These are phyloP conservation scores for Pseudoips prasinana DNA, from an alignment of 2,888 invertebrate species.

Conservation along the genomic window DNA sequence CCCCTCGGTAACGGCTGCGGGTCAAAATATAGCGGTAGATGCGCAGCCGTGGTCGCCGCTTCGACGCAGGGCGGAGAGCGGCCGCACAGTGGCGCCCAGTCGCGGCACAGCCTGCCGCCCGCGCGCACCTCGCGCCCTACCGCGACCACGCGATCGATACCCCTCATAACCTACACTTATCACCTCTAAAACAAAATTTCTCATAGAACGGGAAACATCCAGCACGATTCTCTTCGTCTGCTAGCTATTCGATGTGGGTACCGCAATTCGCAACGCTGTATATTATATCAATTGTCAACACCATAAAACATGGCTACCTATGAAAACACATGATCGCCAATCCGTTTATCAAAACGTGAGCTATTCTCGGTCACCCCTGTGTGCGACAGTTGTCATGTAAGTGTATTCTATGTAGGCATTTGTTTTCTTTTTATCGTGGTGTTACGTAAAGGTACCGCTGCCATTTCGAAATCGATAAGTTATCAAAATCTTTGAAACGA, in stretches of 20 bases:
- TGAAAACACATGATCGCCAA: constrained; percentile 65
- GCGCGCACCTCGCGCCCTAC: constrained; percentile 58
- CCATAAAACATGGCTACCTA: constrained; percentile 58
- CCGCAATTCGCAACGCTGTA: constrained; percentile 42
- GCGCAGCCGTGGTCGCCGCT: constrained; percentile 60
- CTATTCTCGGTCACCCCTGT: constrained; percentile 40
- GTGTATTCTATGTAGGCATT: constrained; percentile 14
- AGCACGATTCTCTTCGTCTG: background rate
- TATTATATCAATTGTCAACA: constrained; percentile 35
- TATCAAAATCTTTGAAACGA: constrained; percentile 37
- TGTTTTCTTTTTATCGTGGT: constrained; percentile 34
- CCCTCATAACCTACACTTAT: constrained; percentile 41
- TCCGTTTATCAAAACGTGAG: constrained; percentile 40
- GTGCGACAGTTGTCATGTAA: constrained; percentile 17
- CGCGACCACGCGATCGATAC: constrained; percentile 66
- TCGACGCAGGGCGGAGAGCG: constrained; percentile 43
- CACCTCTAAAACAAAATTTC: constrained; percentile 23
- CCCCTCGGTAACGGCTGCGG: constrained; percentile 51
- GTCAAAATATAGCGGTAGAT: constrained; percentile 53
- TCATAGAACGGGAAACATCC: constrained; percentile 9
- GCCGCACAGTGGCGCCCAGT: constrained; percentile 53
- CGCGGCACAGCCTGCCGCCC: constrained; percentile 76
- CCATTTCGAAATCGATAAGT: constrained; percentile 61
- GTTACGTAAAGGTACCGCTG: constrained; percentile 64
- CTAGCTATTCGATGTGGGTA: constrained; percentile 23